phyloP scores from a whole-genome alignment of 2,888 invertebrate species.

The Drosophila falleni region DNA sequence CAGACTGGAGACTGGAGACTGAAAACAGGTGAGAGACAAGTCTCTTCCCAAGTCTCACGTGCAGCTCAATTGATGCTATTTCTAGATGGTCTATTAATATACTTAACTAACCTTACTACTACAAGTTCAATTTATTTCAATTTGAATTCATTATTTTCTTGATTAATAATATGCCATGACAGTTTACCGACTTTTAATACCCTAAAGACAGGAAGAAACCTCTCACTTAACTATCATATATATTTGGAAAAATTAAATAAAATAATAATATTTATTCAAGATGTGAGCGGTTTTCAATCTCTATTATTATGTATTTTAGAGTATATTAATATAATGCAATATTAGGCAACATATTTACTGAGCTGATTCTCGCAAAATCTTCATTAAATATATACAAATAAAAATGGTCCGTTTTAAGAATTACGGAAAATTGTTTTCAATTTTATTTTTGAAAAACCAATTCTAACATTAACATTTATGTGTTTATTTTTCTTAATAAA shows the following conservation, averaged over 20 bases:
- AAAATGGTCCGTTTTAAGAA: no score
- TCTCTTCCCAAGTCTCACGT: constrained; percentile 5
- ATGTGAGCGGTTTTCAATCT: no score
- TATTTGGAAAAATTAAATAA: no score
- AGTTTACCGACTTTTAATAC: neutral
- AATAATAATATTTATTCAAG: no score
- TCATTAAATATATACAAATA: no score
- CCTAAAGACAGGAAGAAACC: neutral
- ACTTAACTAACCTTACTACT: neutral
- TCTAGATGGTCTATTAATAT: constrained; percentile 15
- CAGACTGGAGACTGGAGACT: neutral
- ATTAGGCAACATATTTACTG: neutral
- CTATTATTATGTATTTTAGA: no score
- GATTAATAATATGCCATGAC: neutral
- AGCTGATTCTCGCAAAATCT: no score
- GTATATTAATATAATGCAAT: no score
- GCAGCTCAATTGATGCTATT: constrained; percentile 10
- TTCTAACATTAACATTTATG: no score
- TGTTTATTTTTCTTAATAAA: no score
- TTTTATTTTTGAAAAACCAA: no score
- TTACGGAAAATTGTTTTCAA: no score
- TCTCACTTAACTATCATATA: neutral
- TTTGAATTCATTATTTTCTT: neutral
- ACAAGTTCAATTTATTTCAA: neutral
- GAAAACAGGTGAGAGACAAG: neutral